phyloP scores from a whole-genome alignment of 2,888 invertebrate species.

The Stenurella melanura region DNA sequence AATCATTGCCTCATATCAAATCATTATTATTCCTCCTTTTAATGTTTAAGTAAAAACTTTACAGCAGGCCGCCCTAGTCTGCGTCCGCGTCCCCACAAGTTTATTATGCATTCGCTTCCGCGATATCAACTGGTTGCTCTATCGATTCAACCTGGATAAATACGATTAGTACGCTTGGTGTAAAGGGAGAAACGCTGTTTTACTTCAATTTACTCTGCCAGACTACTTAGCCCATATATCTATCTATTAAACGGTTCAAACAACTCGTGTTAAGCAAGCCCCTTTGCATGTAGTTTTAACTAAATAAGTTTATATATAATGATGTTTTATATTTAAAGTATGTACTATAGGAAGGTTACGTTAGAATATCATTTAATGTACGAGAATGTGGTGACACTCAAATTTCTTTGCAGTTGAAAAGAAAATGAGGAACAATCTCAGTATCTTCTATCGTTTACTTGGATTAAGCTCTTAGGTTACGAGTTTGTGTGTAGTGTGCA shows the following conservation, averaged over 20 bases:
- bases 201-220: slow-evolving; percentile 48
- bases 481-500: too few species aligned
- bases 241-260: slow-evolving; percentile 23
- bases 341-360: neutral
- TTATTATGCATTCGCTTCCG: slow-evolving; percentile 24
- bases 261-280: neutral
- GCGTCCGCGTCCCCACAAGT: neutral
- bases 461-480: too few species aligned
- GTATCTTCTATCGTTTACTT: too few species aligned
- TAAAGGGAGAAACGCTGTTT: slow-evolving; percentile 45
- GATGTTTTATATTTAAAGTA: neutral
- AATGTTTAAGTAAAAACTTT: too few species aligned
- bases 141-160: slow-evolving; percentile 47
- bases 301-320: neutral
- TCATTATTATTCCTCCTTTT: too few species aligned
- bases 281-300: slow-evolving; percentile 13
- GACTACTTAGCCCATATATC: slow-evolving; percentile 42
- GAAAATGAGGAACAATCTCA: too few species aligned
- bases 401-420: too few species aligned
- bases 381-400: neutral
- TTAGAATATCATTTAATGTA: neutral
- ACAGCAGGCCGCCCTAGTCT: neutral
- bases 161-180: slow-evolving; percentile 37
- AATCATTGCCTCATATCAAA: too few species aligned
- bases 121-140: slow-evolving; percentile 48